Conservation (phyloP, 2,888 invertebrate species). For the Plebejus anna region DNA sequence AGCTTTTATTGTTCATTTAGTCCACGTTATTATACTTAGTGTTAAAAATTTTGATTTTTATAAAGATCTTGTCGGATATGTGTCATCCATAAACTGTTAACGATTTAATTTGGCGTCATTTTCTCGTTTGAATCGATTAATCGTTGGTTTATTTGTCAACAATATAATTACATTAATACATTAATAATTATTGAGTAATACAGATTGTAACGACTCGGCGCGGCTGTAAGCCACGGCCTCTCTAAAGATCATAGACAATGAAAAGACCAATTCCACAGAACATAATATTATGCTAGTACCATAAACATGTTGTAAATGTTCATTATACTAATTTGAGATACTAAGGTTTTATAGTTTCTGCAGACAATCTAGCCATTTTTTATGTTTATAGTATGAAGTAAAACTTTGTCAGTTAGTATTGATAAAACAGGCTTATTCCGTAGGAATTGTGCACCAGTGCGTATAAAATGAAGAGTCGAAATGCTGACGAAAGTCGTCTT, state of each 20-base stretch:
- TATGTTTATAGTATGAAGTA: conserved; percentile 21
- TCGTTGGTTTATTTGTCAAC: not conserved
- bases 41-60: conserved; percentile 29
- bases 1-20: conserved; percentile 50
- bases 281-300: not conserved
- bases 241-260: conserved; percentile 12
- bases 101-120: not conserved
- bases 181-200: not conserved
- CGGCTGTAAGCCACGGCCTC: not conserved
- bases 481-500: not conserved
- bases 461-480: conserved; percentile 9
- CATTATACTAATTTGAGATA: not conserved
- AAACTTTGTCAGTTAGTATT: conserved; percentile 27
- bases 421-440: conserved; percentile 27
- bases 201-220: not conserved
- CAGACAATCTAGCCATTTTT: conserved; percentile 22
- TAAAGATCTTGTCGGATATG: conserved; percentile 29
- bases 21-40: conserved; percentile 40
- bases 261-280: conserved; percentile 21
- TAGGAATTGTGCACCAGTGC: conserved; percentile 40
- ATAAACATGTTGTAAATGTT: conserved; percentile 25
- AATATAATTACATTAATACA: conserved; percentile 16
- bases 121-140: not conserved
- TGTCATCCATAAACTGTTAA: conserved; percentile 19
- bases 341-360: conserved; percentile 4